A percentile compares a stretch with the other conserved stretches of the same genome.
Evolutionary conservation across 2,797 vertebrate genomes (phyloP).

Genomic region (Cirrhinus molitorella): DNA sequence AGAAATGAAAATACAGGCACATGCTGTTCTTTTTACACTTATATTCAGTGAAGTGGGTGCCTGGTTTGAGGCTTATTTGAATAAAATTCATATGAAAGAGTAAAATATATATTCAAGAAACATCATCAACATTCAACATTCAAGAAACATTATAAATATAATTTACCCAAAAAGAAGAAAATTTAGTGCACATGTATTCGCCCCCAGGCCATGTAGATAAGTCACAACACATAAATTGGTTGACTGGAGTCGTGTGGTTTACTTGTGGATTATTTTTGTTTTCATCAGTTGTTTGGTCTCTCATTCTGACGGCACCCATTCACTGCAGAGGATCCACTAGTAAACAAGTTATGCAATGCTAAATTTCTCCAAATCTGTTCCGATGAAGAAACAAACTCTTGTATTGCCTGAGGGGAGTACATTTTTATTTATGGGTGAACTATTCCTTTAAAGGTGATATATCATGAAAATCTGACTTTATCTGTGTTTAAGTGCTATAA

Average conservation of each 20-base stretch:
- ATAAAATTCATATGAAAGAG: background rate
- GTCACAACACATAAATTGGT: background rate
- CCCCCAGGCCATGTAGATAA: background rate
- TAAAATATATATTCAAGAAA: background rate
- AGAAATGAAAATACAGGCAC: background rate
- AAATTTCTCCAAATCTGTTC: background rate
- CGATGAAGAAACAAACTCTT: background rate
- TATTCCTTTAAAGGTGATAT: background rate
- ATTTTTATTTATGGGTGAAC: background rate
- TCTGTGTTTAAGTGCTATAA: no score
- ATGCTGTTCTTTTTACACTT: slow-evolving; percentile 1
- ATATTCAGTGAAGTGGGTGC: background rate
- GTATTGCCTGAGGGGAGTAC: background rate
- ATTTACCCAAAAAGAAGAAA: background rate
- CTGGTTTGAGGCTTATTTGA: background rate
- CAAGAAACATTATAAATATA: no score
- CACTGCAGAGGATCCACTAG: background rate
- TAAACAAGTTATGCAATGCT: no score
- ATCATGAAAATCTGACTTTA: no score
- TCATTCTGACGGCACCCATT: background rate
- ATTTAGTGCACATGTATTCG: background rate
- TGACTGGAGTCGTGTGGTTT: background rate
- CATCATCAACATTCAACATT: no score
- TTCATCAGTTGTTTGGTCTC: background rate
- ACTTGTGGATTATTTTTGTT: background rate